Conservation (phyloP, 2,888 invertebrate species). For the Cantharis lateralis region DNA sequence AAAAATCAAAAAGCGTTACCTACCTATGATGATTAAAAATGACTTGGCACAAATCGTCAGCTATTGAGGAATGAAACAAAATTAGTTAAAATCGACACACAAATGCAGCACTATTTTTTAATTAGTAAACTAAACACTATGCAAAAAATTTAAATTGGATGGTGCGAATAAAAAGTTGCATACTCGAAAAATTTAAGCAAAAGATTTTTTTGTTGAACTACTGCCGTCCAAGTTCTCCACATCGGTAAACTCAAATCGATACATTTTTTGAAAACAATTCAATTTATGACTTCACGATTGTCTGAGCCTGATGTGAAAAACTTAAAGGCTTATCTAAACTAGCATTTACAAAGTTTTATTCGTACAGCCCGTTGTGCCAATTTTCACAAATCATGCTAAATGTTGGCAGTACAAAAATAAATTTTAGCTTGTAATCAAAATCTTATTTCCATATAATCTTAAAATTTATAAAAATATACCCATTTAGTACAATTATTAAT, state of each 20-base stretch:
- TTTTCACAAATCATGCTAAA: not conserved
- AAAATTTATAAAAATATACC: not conserved
- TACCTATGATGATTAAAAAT: conserved; percentile 49
- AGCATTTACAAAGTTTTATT: no score
- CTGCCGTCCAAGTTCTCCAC: no score
- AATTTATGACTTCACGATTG: no score
- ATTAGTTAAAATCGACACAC: conserved; percentile 1
- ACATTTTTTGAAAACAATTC: no score
- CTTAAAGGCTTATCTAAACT: no score
- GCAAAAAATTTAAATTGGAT: not conserved
- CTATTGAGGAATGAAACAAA: conserved; percentile 38
- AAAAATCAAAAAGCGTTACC: conserved; percentile 34
- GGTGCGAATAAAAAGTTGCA: no score
- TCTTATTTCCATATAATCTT: not conserved
- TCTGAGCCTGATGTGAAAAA: no score
- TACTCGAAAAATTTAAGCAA: no score
- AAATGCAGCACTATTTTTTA: not conserved
- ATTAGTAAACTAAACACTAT: not conserved
- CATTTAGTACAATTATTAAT: not conserved
- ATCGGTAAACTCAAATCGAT: no score
- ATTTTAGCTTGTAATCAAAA: not conserved
- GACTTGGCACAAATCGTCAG: conserved; percentile 54
- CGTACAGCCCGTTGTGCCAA: not conserved
- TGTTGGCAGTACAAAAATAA: not conserved
- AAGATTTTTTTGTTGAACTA: no score